These are phyloP conservation scores for Oriolus oriolus DNA, from an alignment of 2,113 vertebrate species.

Conservation along the genomic window DNA sequence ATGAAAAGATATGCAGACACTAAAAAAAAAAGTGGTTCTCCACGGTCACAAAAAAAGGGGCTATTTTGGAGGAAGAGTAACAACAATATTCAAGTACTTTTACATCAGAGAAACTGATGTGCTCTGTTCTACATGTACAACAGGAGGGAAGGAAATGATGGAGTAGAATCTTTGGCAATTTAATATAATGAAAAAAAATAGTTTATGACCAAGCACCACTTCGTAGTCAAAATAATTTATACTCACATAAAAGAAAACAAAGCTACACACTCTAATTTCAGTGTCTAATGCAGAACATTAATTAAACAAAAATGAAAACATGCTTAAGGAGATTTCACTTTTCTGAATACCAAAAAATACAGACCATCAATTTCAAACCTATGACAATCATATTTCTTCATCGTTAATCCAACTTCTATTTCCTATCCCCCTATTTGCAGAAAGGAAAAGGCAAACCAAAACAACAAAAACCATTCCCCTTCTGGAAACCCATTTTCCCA, in stretches of 20 bases:
- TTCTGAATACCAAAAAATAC: neutral
- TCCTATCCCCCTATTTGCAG: neutral
- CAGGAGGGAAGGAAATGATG: neutral
- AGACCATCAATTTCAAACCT: neutral
- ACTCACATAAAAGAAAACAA: neutral
- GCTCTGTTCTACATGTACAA: neutral
- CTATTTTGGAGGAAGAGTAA: neutral
- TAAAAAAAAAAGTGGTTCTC: neutral
- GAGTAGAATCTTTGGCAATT: neutral
- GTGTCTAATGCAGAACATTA: neutral
- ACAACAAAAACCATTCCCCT: neutral
- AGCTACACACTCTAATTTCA: neutral
- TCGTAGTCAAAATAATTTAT: neutral
- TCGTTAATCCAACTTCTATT: neutral
- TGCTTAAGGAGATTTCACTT: neutral
- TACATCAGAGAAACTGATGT: neutral
- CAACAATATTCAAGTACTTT: neutral
- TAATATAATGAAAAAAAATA: slow-evolving; percentile 3
- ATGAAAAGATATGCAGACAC: neutral
- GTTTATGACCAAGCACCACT: neutral
- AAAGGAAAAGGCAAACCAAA: neutral
- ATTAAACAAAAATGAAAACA: neutral
- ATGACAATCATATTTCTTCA: neutral
- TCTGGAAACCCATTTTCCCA: neutral
- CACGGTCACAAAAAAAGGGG: neutral